Evolutionary conservation across 2,888 invertebrate genomes (phyloP), one percentile per base, ranked within the genome.

Genomic region (Polymixis lichenea): DNA sequence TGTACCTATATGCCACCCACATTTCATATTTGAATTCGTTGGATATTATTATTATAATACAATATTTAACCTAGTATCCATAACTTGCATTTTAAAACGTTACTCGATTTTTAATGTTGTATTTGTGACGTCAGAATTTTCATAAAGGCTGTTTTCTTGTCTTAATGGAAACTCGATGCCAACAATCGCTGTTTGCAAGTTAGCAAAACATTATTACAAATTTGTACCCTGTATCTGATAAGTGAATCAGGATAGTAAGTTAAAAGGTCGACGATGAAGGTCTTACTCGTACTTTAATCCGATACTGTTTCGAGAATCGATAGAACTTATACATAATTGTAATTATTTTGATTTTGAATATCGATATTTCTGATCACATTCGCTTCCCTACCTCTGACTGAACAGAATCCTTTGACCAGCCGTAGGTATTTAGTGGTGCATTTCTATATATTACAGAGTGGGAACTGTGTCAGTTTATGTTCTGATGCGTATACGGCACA

Each of bases 351-450:
- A 38, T 38, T 38, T 38, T 38, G 38, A 51, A 61, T 82, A 78
- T 83, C 78, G 83, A 79, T 68, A 68, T 25, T 56, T 32, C 0
- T 6, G 32, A 53, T 51, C 2, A 25, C 6, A 9, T 62, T 22
- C 15, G 28, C 15, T 62, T 71, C 80, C 55, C 84, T 60, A 81
- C 73, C 82, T 83, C 82, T 85, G 88, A 88, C 83, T 87, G 58
- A 25, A 86, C 78, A 53, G 61, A 69, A 83, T 68, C 64, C 73
- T 72, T 68, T 83, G 58, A 73, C 69, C 67, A 68, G n/a, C 51
- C 61, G 60, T 64, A 69, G 84, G 60, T 66, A 69, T 86, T 86
- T 84, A 86, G 68, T 72, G 38, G 53, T 77, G 81, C 66, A 82
- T 75, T 82, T 85, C 70, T 82, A 81, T 71, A 79, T 51, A 58